Percentiles rank a stretch among this genome's conserved stretches.
These are phyloP conservation scores for Lottia gigantea DNA, from an alignment of 2,888 invertebrate genomes.

Conservation along the genomic window DNA sequence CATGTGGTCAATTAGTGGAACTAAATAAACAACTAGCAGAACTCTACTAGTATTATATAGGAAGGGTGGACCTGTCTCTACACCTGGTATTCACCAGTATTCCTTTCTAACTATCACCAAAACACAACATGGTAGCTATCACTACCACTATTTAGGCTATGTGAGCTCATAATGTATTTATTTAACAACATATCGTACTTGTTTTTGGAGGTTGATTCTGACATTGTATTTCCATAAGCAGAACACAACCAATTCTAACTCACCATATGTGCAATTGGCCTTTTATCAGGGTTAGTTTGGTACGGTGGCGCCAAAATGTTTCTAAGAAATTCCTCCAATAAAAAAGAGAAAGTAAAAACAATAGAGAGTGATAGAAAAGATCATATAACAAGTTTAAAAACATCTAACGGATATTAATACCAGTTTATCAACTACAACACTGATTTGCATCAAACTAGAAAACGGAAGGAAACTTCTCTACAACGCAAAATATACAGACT, in stretches of 20 bases:
- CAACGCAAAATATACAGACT: too few relatives aligned
- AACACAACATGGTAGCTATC: constrained; percentile 19
- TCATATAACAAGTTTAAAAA: constrained; percentile 19
- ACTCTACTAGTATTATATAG: background rate
- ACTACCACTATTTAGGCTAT: constrained; percentile 14
- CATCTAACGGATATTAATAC: constrained; percentile 20
- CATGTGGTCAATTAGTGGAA: constrained; percentile 4
- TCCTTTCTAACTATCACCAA: constrained; percentile 6
- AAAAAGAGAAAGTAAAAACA: constrained; percentile 14
- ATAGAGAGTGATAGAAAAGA: background rate
- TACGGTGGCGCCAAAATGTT: constrained; percentile 6
- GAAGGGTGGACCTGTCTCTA: constrained; percentile 13
- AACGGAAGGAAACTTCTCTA: too few relatives aligned
- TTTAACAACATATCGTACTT: constrained; percentile 25
- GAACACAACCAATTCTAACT: background rate
- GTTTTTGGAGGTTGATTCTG: constrained; percentile 22
- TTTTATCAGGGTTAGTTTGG: constrained; percentile 10
- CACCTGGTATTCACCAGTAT: constrained; percentile 3
- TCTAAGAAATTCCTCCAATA: background rate
- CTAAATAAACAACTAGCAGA: constrained; percentile 3
- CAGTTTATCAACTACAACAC: background rate
- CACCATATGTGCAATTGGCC: constrained; percentile 11
- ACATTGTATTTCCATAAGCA: constrained; percentile 21
- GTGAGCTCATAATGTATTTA: constrained; percentile 22
- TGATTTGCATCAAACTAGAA: too few relatives aligned